phyloP scores from a whole-genome alignment of 2,888 invertebrate species.

The Myopa tessellatipennis region DNA sequence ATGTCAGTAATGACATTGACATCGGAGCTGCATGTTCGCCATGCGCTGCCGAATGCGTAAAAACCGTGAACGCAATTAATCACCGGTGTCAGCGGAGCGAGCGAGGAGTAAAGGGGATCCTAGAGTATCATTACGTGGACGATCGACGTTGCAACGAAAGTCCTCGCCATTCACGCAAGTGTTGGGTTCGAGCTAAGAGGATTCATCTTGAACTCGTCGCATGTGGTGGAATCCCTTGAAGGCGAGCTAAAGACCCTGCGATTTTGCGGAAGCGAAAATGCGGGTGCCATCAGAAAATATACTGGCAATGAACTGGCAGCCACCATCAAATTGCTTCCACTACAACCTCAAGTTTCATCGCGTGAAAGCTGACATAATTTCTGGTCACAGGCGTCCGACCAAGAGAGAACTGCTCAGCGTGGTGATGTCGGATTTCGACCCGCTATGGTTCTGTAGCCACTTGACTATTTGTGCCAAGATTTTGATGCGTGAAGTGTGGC shows the following conservation, averaged over 20 bases:
- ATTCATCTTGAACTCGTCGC: conserved; percentile 38
- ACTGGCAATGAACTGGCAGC: no score
- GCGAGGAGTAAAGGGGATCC: conserved; percentile 35
- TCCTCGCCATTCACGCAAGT: no score
- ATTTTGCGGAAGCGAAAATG: background rate
- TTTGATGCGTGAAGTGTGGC: conserved; percentile 19
- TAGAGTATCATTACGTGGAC: conserved; percentile 42
- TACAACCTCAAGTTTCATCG: conserved; percentile 2
- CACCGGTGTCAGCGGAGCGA: conserved; percentile 7
- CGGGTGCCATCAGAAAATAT: background rate
- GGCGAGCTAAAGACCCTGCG: background rate
- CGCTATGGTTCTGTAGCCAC: no score
- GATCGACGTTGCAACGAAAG: no score
- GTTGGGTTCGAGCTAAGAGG: conserved; percentile 35
- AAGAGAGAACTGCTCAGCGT: no score
- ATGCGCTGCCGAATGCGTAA: background rate
- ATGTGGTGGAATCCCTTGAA: background rate
- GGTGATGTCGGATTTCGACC: no score
- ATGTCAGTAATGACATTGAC: conserved; percentile 41
- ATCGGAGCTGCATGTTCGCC: conserved; percentile 6
- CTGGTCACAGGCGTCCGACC: background rate
- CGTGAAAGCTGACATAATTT: background rate
- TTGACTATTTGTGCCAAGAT: background rate
- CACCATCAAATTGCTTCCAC: background rate
- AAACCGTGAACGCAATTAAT: background rate